Conservation (phyloP, 2,113 vertebrate genomes). For the Hirundichthys speculiger region DNA sequence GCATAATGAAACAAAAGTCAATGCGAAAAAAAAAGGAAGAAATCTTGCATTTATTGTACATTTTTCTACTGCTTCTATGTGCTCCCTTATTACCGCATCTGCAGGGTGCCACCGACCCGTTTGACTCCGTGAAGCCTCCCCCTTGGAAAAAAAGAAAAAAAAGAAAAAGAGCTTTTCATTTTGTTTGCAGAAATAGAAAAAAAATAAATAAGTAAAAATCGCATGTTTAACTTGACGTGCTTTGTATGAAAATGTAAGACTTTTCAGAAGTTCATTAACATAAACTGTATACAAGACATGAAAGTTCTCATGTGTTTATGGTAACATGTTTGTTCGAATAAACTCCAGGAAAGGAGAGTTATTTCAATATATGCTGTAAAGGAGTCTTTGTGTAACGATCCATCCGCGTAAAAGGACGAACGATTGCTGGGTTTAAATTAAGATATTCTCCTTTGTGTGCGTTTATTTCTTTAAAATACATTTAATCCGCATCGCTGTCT, state of each 20-base stretch:
- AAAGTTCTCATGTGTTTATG: slow-evolving; percentile 77
- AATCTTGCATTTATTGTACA: slow-evolving; percentile 45
- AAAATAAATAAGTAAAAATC: too few relatives aligned
- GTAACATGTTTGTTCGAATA: slow-evolving; percentile 81
- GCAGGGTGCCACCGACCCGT: slow-evolving; percentile 44
- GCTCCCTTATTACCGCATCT: slow-evolving; percentile 55
- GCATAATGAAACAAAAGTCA: slow-evolving; percentile 42
- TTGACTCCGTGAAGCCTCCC: slow-evolving; percentile 36
- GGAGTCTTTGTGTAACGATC: slow-evolving; percentile 25
- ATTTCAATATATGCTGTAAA: slow-evolving; percentile 53
- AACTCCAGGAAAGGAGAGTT: slow-evolving; percentile 73
- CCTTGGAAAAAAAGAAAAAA: slow-evolving; percentile 44
- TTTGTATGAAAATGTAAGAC: slow-evolving; percentile 78
- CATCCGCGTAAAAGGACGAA: too few relatives aligned
- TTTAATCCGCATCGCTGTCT: too few relatives aligned
- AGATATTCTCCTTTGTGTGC: too few relatives aligned
- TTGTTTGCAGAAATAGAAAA: slow-evolving; percentile 60
- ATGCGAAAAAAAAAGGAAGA: slow-evolving; percentile 28
- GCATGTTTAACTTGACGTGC: slow-evolving; percentile 77
- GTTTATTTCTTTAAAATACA: too few relatives aligned
- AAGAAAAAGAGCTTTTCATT: slow-evolving; percentile 32
- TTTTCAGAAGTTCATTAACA: slow-evolving; percentile 65
- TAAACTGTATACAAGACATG: slow-evolving; percentile 74
- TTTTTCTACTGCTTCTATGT: slow-evolving; percentile 71
- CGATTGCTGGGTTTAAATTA: too few relatives aligned